Base-by-base conservation (phyloP, 2,113 vertebrate genomes). In the Catharus fuscescens region DNA sequence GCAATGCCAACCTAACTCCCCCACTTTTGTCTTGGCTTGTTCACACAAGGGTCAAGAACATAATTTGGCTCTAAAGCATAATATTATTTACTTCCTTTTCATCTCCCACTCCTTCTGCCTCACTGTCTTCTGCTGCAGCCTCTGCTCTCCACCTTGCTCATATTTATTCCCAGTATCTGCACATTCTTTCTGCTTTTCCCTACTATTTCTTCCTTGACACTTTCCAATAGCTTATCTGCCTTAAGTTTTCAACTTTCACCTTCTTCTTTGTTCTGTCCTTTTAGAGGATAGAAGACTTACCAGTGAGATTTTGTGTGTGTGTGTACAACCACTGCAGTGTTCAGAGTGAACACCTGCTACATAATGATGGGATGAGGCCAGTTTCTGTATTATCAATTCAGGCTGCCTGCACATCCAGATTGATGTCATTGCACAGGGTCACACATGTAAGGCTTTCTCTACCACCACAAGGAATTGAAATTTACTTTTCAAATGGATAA, bases 401-500 rank as follows among this genome's bases (percentile, higher is more conserved):
- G 60, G 36, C 67, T 92, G 74, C 59, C 81, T 83, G 81, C 78
- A 92, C 71, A 73, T 76, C 82, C 70, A 91, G 70, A 67, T 12
- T 69, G 65, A 87, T 92, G 67, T 45, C 81, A 94, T 14, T 73
- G 64, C 60, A 86, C 48, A 66, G 79, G 81, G 76, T 85, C 92
- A 86, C 64, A 88, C 12, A 44, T 0, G 0, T 60, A 82, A 86
- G 50, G 40, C 36, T 67, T 78, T 73, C 64, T 77, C 73, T 78
- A 94, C 32, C 23, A 86, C 29, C 42, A 73, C 0, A 0, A 92
- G 32, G n/a, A 94, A 82, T 1, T 78, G 57, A 65, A 91, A 77
- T 87, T 80, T 77, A 87, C 88, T 94, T 94, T 60, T 73, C 70
- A 90, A 92, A 66, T 2, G 65, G 67, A 34, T 62, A 90, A 93